phyloP scores from a whole-genome alignment of 2,113 vertebrate genomes.

The Hippocampus comes region DNA sequence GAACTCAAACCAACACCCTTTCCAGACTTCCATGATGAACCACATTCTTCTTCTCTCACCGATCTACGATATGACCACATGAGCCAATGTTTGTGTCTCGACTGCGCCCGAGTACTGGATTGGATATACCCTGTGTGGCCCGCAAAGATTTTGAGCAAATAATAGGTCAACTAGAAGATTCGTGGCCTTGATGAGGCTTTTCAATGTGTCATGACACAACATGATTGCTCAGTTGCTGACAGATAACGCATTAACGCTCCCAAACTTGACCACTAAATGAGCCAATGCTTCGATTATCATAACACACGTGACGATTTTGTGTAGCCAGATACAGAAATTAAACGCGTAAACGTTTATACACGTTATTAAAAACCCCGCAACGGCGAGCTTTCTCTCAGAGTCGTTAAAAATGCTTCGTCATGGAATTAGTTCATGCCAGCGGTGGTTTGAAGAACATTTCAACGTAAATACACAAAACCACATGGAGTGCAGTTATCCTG shows the following conservation, averaged over 20 bases:
- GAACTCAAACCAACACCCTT: conserved; percentile 1
- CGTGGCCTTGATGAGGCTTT: conserved; percentile 49
- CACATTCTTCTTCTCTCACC: conserved; percentile 14
- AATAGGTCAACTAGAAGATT: conserved; percentile 32
- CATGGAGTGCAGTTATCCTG: conserved; percentile 20
- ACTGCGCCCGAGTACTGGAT: conserved; percentile 9
- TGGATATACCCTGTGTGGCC: background rate
- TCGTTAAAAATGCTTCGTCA: conserved; percentile 45
- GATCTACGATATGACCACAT: conserved; percentile 16
- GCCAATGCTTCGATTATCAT: conserved; percentile 42
- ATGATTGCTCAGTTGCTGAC: conserved; percentile 47
- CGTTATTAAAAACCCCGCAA: conserved; percentile 32
- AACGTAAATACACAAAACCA: conserved; percentile 40
- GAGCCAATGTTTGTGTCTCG: conserved; percentile 31
- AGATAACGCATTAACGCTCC: conserved; percentile 37
- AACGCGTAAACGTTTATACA: conserved; percentile 23
- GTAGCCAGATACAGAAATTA: conserved; percentile 9
- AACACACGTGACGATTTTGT: conserved; percentile 1
- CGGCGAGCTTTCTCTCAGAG: conserved; percentile 33
- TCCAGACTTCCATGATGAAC: conserved; percentile 15
- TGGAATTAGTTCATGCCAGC: conserved; percentile 44
- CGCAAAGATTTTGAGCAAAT: conserved; percentile 44
- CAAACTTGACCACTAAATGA: conserved; percentile 29
- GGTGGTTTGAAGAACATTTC: conserved; percentile 35
- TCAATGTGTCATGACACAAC: conserved; percentile 48